Conservation (phyloP, 1,140 invertebrate genomes). For the Anagrus nilaparvatae region DNA sequence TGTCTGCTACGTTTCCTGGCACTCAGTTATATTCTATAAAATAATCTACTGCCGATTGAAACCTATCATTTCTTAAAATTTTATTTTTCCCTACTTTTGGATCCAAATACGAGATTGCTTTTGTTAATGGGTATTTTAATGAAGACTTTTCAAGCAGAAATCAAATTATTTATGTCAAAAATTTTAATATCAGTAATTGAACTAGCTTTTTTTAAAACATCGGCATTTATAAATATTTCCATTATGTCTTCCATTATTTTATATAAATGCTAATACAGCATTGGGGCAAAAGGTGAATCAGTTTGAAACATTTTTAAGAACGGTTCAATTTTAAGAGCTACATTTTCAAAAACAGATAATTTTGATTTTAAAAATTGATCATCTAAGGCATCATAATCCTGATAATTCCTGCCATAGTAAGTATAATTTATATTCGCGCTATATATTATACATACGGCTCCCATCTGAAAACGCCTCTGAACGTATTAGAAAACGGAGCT, state of each 20-base stretch:
- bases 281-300: constrained; percentile 15
- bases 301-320: constrained; percentile 17
- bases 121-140: constrained; percentile 14
- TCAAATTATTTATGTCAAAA: constrained; percentile 11
- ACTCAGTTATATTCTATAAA: constrained; percentile 9
- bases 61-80: not conserved
- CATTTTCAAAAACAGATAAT: constrained; percentile 13
- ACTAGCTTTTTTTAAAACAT: constrained; percentile 1
- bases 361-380: constrained; percentile 16
- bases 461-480: too few species aligned
- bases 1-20: constrained; percentile 13
- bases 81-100: constrained; percentile 3
- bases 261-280: constrained; percentile 13
- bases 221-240: constrained; percentile 11
- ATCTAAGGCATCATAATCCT: constrained; percentile 8
- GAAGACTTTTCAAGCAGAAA: constrained; percentile 12
- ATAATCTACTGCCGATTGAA: constrained; percentile 10
- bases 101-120: constrained; percentile 12
- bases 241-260: constrained; percentile 6
- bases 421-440: constrained; percentile 10
- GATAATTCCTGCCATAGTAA: constrained; percentile 13
- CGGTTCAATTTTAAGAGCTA: constrained; percentile 16
- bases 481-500: too few species aligned
- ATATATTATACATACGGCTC: too few species aligned
- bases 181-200: constrained; percentile 11